Base-by-base conservation (phyloP, 2,888 invertebrate genomes). In the Chrysodeixis includens region DNA sequence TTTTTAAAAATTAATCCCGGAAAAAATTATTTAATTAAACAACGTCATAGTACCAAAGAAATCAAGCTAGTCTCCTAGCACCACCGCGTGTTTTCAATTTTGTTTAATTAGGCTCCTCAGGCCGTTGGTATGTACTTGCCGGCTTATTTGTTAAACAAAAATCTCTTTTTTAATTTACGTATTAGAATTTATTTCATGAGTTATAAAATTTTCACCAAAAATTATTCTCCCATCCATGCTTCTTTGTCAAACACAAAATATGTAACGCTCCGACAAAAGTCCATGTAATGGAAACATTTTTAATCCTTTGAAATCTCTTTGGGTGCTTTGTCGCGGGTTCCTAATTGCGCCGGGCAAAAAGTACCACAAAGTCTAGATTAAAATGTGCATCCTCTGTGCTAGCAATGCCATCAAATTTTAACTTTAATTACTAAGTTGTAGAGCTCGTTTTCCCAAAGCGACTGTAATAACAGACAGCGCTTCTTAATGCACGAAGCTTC, bases 271-370 rank as follows among this genome's bases (percentile, higher is more conserved):
- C 61, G 76, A 82, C 85, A 82, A 85, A 85, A 86, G 81, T 82
- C 83, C 71, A 77, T 83, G 88, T 88, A 91, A 91, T 89, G 89
- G 88, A 89, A 93, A 90, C 90, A 89, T 91, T 92, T 91, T 92
- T 90, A 92, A 92, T 91, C 89, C 89, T 87, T 88, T 86, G 84
- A 84, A 87, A 88, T 88, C 89, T 90, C 87, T 86, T 83, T 83
- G 74, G 82, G 81, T 76, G 83, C 89, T 88, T 87, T 90, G 90
- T 88, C 89, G 87, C 79, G 75, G 81, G 78, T 73, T 79, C 85
- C 88, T 93, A 92, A 91, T 92, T 92, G 89, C 89, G 82, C 82
- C 74, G 72, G 76, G 86, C 89, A 90, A 90, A 90, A 90, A 92
- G 83, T 88, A 86, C 86, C 85, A 83, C 87, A 82, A 84, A 86